Evolutionary conservation across 2,888 invertebrate species (phyloP).

Genomic region (Platycheirus rosarum): DNA sequence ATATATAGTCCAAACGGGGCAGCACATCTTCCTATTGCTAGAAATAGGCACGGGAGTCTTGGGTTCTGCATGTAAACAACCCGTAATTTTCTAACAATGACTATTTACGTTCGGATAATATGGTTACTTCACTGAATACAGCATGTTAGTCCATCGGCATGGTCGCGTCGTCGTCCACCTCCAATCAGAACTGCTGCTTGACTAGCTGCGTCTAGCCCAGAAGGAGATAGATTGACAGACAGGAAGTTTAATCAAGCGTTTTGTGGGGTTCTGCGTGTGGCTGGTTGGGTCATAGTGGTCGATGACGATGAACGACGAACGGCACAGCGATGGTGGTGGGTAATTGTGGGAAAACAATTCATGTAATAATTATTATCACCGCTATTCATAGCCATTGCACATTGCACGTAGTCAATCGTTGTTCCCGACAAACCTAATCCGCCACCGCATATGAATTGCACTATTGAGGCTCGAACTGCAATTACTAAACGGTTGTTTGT

Average conservation of each 20-base stretch:
- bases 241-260: constrained; percentile 73
- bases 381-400: constrained; percentile 46
- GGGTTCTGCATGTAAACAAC: constrained; percentile 53
- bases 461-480: neutral
- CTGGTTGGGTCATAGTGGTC: constrained; percentile 28
- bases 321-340: constrained; percentile 20
- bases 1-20: constrained; percentile 34
- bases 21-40: constrained; percentile 10
- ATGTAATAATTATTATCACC: constrained; percentile 66
- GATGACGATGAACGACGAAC: neutral
- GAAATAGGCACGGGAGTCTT: constrained; percentile 34
- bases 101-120: constrained; percentile 53
- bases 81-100: constrained; percentile 62
- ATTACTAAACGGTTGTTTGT: constrained; percentile 47
- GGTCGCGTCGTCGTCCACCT: constrained; percentile 36
- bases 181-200: constrained; percentile 47
- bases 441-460: constrained; percentile 13
- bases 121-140: constrained; percentile 34
- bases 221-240: constrained; percentile 64
- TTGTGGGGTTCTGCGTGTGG: constrained; percentile 56
- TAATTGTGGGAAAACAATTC: constrained; percentile 64
- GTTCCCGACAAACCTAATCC: constrained; percentile 13
- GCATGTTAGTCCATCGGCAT: constrained; percentile 20
- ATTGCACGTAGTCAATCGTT: constrained; percentile 44
- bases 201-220: constrained; percentile 34